Percentiles rank a stretch among this genome's conserved stretches.
These are phyloP conservation scores for Nomada ferruginata DNA, from an alignment of 2,888 invertebrate genomes.

Conservation along the genomic window DNA sequence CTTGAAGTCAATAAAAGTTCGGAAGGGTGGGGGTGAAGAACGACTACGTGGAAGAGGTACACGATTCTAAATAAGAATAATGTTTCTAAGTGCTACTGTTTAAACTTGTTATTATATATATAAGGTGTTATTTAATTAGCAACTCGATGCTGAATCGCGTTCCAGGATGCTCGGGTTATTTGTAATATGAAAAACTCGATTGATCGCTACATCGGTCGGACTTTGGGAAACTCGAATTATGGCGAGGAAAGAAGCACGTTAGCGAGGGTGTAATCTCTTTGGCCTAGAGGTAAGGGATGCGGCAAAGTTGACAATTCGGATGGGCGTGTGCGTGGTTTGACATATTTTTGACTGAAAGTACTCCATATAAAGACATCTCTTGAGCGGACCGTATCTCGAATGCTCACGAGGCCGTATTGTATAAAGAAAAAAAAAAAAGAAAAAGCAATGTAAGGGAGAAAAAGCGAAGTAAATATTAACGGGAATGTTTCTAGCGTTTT, in stretches of 20 bases:
- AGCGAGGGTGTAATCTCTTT: constrained; percentile 66
- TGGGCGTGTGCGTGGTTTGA: constrained; percentile 64
- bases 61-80: constrained; percentile 83
- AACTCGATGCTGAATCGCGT: constrained; percentile 69
- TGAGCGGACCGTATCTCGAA: constrained; percentile 46
- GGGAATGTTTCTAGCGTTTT: constrained; percentile 50
- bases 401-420: constrained; percentile 40
- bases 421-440: constrained; percentile 19
- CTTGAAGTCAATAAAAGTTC: constrained; percentile 32
- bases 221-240: constrained; percentile 48
- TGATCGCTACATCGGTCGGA: constrained; percentile 42
- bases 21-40: constrained; percentile 26
- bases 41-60: constrained; percentile 65
- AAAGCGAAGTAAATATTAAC: constrained; percentile 16
- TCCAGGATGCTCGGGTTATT: constrained; percentile 57
- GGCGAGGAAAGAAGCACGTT: constrained; percentile 7
- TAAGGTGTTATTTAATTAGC: constrained; percentile 82
- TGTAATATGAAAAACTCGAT: constrained; percentile 38
- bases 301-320: constrained; percentile 35
- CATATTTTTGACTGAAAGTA: constrained; percentile 77
- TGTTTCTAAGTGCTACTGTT: constrained; percentile 82
- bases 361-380: constrained; percentile 72
- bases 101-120: constrained; percentile 84
- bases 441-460: constrained; percentile 4
- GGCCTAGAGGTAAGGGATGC: constrained; percentile 71